phyloP scores from a whole-genome alignment of 2,888 invertebrate species.

The Eupithecia centaureata region DNA sequence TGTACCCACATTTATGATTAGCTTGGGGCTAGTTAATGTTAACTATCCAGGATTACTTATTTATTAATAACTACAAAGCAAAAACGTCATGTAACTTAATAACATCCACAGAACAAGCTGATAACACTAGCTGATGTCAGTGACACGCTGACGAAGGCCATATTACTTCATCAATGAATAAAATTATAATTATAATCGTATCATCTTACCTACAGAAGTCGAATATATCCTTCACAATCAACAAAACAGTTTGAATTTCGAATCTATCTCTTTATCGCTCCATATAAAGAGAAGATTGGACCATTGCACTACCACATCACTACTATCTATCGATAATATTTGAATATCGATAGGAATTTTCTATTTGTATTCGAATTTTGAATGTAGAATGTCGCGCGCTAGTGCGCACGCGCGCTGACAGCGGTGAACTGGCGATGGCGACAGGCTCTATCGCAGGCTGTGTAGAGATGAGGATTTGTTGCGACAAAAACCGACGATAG shows the following conservation, averaged over 20 bases:
- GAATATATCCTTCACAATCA: conserved; percentile 55
- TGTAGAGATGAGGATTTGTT: conserved; percentile 58
- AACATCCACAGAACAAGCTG: conserved; percentile 29
- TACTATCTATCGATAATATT: conserved; percentile 40
- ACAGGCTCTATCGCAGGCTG: conserved; percentile 60
- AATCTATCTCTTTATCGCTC: conserved; percentile 71
- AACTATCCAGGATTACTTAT: too few relatives aligned
- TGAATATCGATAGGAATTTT: conserved; percentile 28
- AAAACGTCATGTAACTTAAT: conserved; percentile 31
- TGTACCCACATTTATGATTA: too few relatives aligned
- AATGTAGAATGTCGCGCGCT: conserved; percentile 58
- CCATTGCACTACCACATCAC: conserved; percentile 60
- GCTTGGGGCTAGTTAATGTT: too few relatives aligned
- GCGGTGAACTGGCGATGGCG: conserved; percentile 64
- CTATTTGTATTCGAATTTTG: conserved; percentile 31
- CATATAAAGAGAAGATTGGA: conserved; percentile 74
- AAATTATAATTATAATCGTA: conserved; percentile 28
- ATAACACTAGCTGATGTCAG: conserved; percentile 39
- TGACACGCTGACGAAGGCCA: conserved; percentile 38
- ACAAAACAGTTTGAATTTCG: conserved; percentile 61
- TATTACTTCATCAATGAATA: conserved; percentile 36
- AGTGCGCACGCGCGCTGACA: conserved; percentile 70
- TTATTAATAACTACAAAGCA: background rate
- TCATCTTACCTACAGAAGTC: conserved; percentile 52
- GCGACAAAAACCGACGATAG: conserved; percentile 49